Conservation (phyloP, 2,113 vertebrate genomes). For the Nematolebias whitei region DNA sequence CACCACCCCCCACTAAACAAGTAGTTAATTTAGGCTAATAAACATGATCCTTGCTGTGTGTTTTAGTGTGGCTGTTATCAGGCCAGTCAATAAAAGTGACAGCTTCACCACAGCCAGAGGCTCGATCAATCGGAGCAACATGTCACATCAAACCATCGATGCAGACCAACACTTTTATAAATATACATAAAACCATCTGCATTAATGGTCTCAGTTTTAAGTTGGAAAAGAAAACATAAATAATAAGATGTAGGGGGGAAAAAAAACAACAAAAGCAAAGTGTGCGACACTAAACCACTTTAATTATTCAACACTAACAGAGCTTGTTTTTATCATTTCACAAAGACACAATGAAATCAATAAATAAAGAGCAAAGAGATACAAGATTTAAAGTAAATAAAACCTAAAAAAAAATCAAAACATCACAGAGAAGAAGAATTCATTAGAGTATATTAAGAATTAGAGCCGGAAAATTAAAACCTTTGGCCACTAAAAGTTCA, state of each 20-base stretch:
- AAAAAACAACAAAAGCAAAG: background rate
- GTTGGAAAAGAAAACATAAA: no score
- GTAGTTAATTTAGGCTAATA: no score
- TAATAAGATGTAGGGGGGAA: background rate
- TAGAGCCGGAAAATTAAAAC: conserved; percentile 26
- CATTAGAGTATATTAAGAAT: conserved; percentile 30
- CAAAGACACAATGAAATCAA: conserved; percentile 52
- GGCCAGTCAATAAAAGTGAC: conserved; percentile 56
- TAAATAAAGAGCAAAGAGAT: conserved; percentile 45
- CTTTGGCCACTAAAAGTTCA: background rate
- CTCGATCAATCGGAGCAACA: background rate
- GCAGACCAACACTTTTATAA: no score
- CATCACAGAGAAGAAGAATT: conserved; percentile 37
- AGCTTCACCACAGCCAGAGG: conserved; percentile 17
- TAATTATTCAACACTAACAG: conserved; percentile 55
- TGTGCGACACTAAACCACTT: conserved; percentile 58
- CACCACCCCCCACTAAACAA: no score
- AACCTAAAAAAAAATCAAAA: conserved; percentile 29
- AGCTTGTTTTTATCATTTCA: conserved; percentile 43
- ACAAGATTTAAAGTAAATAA: conserved; percentile 35
- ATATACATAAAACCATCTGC: no score
- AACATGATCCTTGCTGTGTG: no score
- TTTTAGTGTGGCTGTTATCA: background rate
- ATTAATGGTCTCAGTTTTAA: no score
- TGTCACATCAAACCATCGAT: background rate